These are phyloP conservation scores for Mormoops blainvillei DNA, from an alignment of 2,113 vertebrate genomes.

Conservation along the genomic window DNA sequence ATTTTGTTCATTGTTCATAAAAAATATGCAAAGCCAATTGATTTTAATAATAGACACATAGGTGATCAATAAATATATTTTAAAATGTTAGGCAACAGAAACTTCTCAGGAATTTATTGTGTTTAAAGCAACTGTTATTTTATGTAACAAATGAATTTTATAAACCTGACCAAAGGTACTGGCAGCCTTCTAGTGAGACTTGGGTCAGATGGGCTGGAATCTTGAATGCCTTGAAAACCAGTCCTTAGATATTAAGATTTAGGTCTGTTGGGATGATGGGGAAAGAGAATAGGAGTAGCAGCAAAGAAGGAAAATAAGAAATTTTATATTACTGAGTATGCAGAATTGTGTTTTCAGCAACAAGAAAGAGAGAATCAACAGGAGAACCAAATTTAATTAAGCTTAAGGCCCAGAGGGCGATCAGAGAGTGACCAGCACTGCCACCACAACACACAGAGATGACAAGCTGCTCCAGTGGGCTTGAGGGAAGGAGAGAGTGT, in stretches of 20 bases:
- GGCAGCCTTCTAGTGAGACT: neutral
- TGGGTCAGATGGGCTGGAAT: neutral
- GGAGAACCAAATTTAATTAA: neutral
- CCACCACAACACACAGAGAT: neutral
- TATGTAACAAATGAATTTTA: neutral
- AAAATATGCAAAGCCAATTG: neutral
- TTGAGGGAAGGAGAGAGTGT: neutral
- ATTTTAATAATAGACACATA: slow-evolving; percentile 11
- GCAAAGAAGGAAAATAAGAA: neutral
- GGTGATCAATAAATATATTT: neutral
- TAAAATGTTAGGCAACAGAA: neutral
- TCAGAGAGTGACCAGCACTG: neutral
- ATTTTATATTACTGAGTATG: neutral
- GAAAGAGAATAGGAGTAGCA: neutral
- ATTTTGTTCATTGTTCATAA: neutral
- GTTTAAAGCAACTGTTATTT: neutral
- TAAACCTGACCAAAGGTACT: neutral
- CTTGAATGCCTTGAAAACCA: neutral
- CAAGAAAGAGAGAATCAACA: neutral
- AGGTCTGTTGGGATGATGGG: neutral
- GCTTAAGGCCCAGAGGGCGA: neutral
- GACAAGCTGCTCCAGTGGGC: neutral
- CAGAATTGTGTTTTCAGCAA: neutral
- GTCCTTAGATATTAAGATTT: neutral
- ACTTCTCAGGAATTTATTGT: neutral